Percentiles rank a stretch among this genome's conserved stretches.
Evolutionary conservation across 2,797 vertebrate species (phyloP).

Genomic region (Botia almorhae): DNA sequence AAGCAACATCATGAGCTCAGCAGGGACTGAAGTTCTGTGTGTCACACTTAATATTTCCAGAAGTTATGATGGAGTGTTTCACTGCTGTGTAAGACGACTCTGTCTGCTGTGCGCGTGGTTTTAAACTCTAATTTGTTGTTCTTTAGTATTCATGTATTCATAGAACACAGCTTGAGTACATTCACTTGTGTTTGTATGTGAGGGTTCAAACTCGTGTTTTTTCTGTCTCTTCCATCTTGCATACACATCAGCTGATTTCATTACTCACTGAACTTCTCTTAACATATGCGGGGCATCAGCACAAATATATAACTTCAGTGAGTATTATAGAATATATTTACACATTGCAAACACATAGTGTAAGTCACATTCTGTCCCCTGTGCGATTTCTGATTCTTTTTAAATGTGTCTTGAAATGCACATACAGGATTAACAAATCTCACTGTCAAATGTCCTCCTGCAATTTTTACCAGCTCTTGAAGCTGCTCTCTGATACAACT

Average conservation of each 20-base stretch:
- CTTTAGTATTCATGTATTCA: conserved; percentile 56
- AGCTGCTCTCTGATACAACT: background rate
- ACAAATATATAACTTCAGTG: background rate
- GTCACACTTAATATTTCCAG: conserved; percentile 27
- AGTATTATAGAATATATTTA: conserved; percentile 25
- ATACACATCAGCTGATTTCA: conserved; percentile 60
- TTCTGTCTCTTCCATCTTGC: conserved; percentile 51
- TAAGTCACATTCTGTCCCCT: too few relatives aligned
- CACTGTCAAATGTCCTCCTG: background rate
- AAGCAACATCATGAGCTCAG: conserved; percentile 40
- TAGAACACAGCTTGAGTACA: conserved; percentile 5
- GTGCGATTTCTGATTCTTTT: too few relatives aligned
- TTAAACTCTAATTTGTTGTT: conserved; percentile 37
- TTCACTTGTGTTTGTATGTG: conserved; percentile 31
- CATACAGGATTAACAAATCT: too few relatives aligned
- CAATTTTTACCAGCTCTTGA: background rate
- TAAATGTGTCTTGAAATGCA: too few relatives aligned
- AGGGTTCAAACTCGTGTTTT: conserved; percentile 27
- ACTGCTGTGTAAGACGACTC: background rate
- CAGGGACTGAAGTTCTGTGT: conserved; percentile 34
- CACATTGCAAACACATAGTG: conserved; percentile 11
- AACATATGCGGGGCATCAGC: too few relatives aligned
- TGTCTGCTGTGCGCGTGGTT: conserved; percentile 22
- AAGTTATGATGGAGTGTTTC: conserved; percentile 28
- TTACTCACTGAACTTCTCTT: too few relatives aligned